phyloP scores from a whole-genome alignment of 2,888 invertebrate species.

The Vanessa cardui region DNA sequence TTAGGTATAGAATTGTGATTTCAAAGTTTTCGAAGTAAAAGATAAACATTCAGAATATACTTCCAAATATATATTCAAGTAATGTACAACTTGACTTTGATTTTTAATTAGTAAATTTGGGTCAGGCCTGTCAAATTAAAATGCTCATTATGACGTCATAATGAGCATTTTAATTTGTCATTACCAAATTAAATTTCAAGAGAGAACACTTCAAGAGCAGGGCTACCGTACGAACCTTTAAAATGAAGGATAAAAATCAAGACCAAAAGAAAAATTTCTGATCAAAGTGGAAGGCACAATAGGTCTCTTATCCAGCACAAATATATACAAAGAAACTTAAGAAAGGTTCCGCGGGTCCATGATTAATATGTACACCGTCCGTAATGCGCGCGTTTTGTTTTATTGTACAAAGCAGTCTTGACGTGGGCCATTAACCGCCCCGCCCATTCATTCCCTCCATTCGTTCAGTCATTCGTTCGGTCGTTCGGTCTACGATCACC shows the following conservation, averaged over 20 bases:
- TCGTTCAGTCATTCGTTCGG: constrained; percentile 52
- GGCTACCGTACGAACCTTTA: not conserved
- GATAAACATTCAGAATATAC: too few relatives aligned
- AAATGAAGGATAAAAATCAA: not conserved
- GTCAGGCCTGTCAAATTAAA: too few relatives aligned
- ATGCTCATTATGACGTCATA: too few relatives aligned
- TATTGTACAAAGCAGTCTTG: constrained; percentile 66
- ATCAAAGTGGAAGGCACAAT: constrained; percentile 10
- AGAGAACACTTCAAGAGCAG: too few relatives aligned
- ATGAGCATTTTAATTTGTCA: too few relatives aligned
- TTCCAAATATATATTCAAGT: too few relatives aligned
- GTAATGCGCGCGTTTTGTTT: constrained; percentile 72
- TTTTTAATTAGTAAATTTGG: too few relatives aligned
- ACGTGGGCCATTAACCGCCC: constrained; percentile 67
- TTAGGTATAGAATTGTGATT: too few relatives aligned
- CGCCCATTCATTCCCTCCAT: constrained; percentile 65
- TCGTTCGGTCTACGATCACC: constrained; percentile 66
- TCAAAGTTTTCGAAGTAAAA: too few relatives aligned
- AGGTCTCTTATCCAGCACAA: constrained; percentile 16
- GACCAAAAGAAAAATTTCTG: not conserved
- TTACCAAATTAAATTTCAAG: too few relatives aligned
- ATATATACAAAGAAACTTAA: constrained; percentile 37
- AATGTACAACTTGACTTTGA: too few relatives aligned
- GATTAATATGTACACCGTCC: constrained; percentile 56
- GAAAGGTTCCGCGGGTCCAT: constrained; percentile 45